Evolutionary conservation across 1,140 invertebrate species (phyloP).

Genomic region (Zaprionus vittiger): DNA sequence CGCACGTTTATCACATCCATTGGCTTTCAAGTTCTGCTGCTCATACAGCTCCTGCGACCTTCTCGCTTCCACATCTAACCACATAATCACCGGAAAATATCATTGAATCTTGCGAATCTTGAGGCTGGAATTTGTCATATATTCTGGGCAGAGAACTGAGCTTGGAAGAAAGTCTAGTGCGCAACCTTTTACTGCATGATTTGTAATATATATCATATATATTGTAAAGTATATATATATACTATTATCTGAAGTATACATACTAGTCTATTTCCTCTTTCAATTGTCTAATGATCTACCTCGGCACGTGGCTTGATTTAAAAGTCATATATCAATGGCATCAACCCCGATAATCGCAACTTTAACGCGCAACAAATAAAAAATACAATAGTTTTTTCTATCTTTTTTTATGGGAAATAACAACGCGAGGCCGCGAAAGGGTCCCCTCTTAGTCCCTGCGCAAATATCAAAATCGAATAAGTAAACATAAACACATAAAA

Average conservation of each 20-base stretch:
- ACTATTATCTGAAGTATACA: not conserved
- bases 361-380: constrained; percentile 61
- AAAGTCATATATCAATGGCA: constrained; percentile 57
- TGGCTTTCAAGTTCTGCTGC: constrained; percentile 23
- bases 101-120: not conserved
- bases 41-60: not conserved
- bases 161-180: not conserved
- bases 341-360: constrained; percentile 31
- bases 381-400: constrained; percentile 49
- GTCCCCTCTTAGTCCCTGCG: constrained; percentile 48
- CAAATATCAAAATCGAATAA: constrained; percentile 75
- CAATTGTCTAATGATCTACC: constrained; percentile 8
- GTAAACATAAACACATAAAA: constrained; percentile 63
- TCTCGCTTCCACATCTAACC: not conserved
- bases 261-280: not conserved
- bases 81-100: not conserved
- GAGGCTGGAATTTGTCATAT: not conserved
- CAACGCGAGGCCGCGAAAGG: constrained; percentile 21
- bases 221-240: constrained; percentile 32
- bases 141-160: not conserved
- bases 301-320: constrained; percentile 68
- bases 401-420: constrained; percentile 53
- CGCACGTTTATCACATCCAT: constrained; percentile 21
- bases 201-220: not conserved
- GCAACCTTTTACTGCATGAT: not conserved